Conservation (phyloP, 2,797 vertebrate species). For the Enteromius anoplus region DNA sequence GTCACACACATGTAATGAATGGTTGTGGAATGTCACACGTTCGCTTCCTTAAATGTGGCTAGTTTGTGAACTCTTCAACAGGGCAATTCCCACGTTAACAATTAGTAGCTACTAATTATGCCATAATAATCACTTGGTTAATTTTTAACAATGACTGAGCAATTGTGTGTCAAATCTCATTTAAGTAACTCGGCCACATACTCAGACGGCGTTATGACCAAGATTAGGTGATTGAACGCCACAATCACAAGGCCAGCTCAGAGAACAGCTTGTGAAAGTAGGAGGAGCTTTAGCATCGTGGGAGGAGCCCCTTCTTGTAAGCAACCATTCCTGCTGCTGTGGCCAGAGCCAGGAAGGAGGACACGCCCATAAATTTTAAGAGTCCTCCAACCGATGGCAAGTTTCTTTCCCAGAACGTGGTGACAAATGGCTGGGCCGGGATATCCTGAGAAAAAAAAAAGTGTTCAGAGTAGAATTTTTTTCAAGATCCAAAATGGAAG, state of each 20-base stretch:
- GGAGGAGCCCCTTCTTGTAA: conserved; percentile 84
- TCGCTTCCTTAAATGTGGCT: conserved; percentile 1
- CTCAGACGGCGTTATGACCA: conserved; percentile 22
- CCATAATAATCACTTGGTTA: conserved; percentile 21
- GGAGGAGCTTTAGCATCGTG: conserved; percentile 60
- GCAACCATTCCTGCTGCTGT: conserved; percentile 77
- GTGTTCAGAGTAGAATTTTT: background rate
- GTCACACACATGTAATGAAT: conserved; percentile 26
- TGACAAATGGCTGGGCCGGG: conserved; percentile 81
- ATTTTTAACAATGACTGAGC: conserved; percentile 33
- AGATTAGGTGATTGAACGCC: conserved; percentile 36
- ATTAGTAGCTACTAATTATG: conserved; percentile 23
- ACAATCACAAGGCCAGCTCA: conserved; percentile 49
- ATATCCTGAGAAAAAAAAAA: conserved; percentile 80
- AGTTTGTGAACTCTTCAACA: conserved; percentile 12
- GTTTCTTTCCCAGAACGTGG: conserved; percentile 91
- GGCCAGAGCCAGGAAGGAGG: conserved; percentile 77
- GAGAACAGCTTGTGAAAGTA: conserved; percentile 3
- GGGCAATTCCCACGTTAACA: background rate
- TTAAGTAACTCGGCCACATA: conserved; percentile 22
- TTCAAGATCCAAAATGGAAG: background rate
- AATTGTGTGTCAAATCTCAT: conserved; percentile 32
- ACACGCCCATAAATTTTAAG: conserved; percentile 82
- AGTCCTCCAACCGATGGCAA: conserved; percentile 89
- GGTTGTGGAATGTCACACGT: conserved; percentile 32